phyloP scores from a whole-genome alignment of 1,140 invertebrate genomes.

The Latrodectus geometricus region DNA sequence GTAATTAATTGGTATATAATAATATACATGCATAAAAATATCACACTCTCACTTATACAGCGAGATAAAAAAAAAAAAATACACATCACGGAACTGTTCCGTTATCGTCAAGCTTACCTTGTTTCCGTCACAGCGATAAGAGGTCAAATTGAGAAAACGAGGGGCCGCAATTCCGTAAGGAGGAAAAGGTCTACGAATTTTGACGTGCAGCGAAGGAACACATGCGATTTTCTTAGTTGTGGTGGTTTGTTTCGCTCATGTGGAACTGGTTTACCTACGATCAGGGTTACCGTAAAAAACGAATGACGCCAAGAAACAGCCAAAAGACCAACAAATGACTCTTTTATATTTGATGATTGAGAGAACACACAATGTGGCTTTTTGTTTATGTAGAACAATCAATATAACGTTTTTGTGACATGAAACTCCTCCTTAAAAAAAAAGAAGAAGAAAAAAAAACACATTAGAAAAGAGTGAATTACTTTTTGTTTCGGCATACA shows the following conservation, averaged over 20 bases:
- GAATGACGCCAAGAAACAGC: slow-evolving; percentile 47
- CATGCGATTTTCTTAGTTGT: slow-evolving; percentile 32
- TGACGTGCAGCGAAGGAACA: slow-evolving; percentile 35
- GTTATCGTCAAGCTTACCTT: slow-evolving; percentile 47
- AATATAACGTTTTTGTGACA: no score
- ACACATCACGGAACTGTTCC: not conserved
- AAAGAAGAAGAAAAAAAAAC: no score
- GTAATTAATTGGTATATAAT: no score
- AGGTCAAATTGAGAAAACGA: slow-evolving; percentile 23
- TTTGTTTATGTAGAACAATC: not conserved
- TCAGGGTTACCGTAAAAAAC: slow-evolving; percentile 37
- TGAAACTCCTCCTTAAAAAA: no score
- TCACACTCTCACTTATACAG: no score
- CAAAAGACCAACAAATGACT: slow-evolving; percentile 45
- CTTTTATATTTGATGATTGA: not conserved
- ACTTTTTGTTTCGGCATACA: no score
- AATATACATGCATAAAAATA: no score
- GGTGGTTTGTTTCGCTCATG: slow-evolving; percentile 36
- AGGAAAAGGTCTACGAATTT: slow-evolving; percentile 43
- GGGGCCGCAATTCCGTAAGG: slow-evolving; percentile 36
- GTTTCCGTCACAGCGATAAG: slow-evolving; percentile 54
- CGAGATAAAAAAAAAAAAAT: no score
- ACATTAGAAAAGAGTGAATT: no score
- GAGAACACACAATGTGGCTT: not conserved
- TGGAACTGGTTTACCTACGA: slow-evolving; percentile 55